These are phyloP conservation scores for Sibirionetta formosa DNA, from an alignment of 2,797 vertebrate species.

Conservation along the genomic window DNA sequence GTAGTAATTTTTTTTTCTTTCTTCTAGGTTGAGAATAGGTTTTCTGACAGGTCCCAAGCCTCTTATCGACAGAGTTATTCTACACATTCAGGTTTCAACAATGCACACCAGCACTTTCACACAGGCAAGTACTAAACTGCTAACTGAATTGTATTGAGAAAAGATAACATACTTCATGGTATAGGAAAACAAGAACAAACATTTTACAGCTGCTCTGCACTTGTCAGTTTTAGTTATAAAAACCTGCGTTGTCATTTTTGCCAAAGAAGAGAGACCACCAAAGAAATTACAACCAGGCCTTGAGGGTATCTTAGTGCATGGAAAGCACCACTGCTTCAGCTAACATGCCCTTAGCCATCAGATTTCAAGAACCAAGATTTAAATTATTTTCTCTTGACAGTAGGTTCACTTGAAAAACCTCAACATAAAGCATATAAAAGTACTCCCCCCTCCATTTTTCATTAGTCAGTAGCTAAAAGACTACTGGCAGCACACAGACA, in stretches of 20 bases:
- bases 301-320: background rate
- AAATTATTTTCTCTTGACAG: background rate
- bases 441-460: background rate
- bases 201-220: background rate
- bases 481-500: background rate
- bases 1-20: background rate
- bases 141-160: background rate
- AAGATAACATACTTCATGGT: background rate
- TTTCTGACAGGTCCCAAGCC: slow-evolving; percentile 94
- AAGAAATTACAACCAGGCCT: background rate
- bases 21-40: slow-evolving; percentile 90
- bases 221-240: background rate
- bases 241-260: background rate
- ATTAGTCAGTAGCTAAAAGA: background rate
- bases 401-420: background rate
- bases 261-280: background rate
- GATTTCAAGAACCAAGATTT: background rate
- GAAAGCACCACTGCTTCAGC: background rate
- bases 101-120: slow-evolving; percentile 94
- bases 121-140: slow-evolving; percentile 85
- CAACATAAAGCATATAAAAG: background rate
- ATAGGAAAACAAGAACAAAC: background rate
- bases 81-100: slow-evolving; percentile 93
- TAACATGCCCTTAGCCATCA: background rate
- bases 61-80: slow-evolving; percentile 89